Percentiles rank a stretch among this genome's conserved stretches.
These are phyloP conservation scores for Rhopalosiphum maidis DNA, from an alignment of 1,140 invertebrate genomes.

Conservation along the genomic window DNA sequence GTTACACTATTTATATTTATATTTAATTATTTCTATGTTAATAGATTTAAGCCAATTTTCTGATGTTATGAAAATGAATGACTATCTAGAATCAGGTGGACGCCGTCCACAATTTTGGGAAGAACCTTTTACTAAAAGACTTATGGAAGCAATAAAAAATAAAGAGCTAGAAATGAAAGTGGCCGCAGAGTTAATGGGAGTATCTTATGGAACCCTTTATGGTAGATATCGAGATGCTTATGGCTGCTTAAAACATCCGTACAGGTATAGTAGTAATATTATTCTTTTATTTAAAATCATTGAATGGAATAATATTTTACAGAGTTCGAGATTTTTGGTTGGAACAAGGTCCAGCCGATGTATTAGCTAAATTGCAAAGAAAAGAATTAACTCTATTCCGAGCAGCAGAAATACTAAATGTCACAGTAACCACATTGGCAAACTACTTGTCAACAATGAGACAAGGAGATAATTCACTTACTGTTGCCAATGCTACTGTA, in stretches of 20 bases:
- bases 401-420: constrained; percentile 76
- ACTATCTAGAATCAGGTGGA: constrained; percentile 81
- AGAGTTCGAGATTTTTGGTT: constrained; percentile 80
- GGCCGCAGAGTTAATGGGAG: constrained; percentile 84
- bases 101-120: constrained; percentile 90
- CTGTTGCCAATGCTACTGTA: neutral
- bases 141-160: constrained; percentile 87
- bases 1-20: constrained; percentile 1
- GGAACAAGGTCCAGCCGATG: constrained; percentile 75
- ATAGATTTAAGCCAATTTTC: constrained; percentile 66
- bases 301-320: constrained; percentile 60
- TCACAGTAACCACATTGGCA: constrained; percentile 74
- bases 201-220: constrained; percentile 88
- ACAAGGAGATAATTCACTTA: constrained; percentile 59
- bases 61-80: constrained; percentile 86
- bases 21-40: constrained; percentile 29
- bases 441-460: constrained; percentile 73
- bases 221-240: constrained; percentile 86
- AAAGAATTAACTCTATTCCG: constrained; percentile 75
- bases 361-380: constrained; percentile 73
- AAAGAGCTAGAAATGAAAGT: constrained; percentile 93
- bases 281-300: neutral
- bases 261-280: constrained; percentile 67
- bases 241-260: constrained; percentile 82
- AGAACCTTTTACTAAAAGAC: constrained; percentile 78